Conservation (phyloP, 2,888 invertebrate species). For the Chymomyza procnemis region DNA sequence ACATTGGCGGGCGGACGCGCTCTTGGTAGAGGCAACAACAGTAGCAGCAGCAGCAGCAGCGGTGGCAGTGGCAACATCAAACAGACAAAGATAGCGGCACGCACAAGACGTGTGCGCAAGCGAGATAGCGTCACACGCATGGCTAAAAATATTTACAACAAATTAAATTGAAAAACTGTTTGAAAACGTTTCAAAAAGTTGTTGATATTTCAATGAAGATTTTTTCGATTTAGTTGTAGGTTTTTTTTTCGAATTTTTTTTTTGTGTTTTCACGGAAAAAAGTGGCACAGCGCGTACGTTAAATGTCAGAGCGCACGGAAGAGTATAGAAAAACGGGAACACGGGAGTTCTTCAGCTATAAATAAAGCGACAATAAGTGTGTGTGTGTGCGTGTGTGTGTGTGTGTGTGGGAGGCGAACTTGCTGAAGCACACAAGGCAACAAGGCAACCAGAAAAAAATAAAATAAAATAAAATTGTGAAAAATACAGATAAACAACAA, state of each 20-base stretch:
- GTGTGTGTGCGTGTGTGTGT: too few species aligned
- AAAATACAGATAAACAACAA: background rate
- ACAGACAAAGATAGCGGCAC: conserved; percentile 7
- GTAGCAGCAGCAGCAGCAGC: conserved; percentile 7
- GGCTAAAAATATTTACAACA: conserved; percentile 34
- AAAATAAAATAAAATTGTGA: background rate
- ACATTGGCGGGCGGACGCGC: conserved; percentile 59
- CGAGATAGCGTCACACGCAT: background rate
- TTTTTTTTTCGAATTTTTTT: conserved; percentile 19
- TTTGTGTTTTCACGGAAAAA: conserved; percentile 1
- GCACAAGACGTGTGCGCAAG: background rate
- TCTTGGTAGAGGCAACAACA: conserved; percentile 20
- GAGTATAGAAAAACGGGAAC: conserved; percentile 5
- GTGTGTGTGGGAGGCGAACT: conserved; percentile 41
- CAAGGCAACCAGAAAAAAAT: background rate
- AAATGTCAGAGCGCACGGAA: conserved; percentile 28
- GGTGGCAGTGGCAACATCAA: conserved; percentile 7
- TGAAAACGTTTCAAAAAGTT: conserved; percentile 23
- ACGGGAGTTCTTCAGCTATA: conserved; percentile 30
- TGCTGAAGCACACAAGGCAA: conserved; percentile 1
- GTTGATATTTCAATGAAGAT: background rate
- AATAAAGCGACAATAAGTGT: conserved; percentile 28
- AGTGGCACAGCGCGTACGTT: conserved; percentile 35
- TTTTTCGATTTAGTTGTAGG: background rate
- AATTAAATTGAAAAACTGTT: conserved; percentile 20